Evolutionary conservation across 2,888 invertebrate species (phyloP).

Genomic region (Tribolium freemani): DNA sequence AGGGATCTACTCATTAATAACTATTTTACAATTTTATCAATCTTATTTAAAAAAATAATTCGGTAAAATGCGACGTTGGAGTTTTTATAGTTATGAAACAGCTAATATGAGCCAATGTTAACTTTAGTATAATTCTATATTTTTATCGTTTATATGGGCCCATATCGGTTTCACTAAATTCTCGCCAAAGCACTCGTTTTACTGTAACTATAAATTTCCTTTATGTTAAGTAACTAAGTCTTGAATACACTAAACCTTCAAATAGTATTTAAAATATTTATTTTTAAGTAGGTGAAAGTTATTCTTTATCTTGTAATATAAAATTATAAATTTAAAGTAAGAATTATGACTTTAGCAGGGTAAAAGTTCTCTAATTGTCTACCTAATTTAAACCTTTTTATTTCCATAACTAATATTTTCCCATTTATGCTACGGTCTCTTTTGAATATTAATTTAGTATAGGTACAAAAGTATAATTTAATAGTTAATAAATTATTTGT

Average conservation of each 20-base stretch:
- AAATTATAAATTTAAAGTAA: not conserved
- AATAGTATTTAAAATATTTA: not conserved
- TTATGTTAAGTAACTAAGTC: constrained; percentile 21
- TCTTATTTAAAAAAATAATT: too few species aligned
- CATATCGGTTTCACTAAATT: not conserved
- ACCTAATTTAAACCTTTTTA: constrained; percentile 20
- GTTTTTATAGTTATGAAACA: too few species aligned
- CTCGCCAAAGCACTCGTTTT: not conserved
- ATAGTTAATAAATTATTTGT: too few species aligned
- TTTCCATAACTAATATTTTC: constrained; percentile 31
- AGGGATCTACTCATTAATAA: too few species aligned
- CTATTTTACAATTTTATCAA: too few species aligned
- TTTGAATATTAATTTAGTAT: too few species aligned
- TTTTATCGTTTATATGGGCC: too few species aligned
- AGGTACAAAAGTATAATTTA: too few species aligned
- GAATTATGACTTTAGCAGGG: constrained; percentile 9
- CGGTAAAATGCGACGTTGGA: too few species aligned
- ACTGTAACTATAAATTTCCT: constrained; percentile 14
- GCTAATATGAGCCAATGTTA: too few species aligned
- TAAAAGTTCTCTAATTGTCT: constrained; percentile 18
- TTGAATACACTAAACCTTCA: constrained; percentile 20
- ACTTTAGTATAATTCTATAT: not conserved
- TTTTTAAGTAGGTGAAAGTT: too few species aligned
- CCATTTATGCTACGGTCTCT: not conserved
- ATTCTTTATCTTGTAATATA: too few species aligned